Evolutionary conservation across 1,140 invertebrate genomes (phyloP).

Genomic region (Cotesia vestalis): DNA sequence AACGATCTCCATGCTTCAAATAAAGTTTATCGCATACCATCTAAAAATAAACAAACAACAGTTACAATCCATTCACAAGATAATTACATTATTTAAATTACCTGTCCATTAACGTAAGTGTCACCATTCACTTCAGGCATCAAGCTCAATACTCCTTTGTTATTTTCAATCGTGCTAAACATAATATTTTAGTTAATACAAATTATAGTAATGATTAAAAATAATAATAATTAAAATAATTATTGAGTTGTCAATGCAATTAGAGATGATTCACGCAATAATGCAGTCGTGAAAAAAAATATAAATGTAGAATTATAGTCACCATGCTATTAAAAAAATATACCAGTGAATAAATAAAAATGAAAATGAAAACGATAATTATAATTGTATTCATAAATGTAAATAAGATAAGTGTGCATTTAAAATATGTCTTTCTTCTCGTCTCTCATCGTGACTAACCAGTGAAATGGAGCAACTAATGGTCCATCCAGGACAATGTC

Average conservation of each 20-base stretch:
- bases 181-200: constrained; percentile 35
- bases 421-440: not conserved
- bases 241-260: not conserved
- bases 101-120: constrained; percentile 74
- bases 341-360: not conserved
- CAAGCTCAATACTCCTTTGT: constrained; percentile 61
- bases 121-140: constrained; percentile 67
- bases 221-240: no score
- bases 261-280: not conserved
- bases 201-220: not conserved
- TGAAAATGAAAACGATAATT: no score
- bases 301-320: constrained; percentile 4
- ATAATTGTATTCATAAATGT: no score
- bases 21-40: constrained; percentile 56
- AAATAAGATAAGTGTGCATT: not conserved
- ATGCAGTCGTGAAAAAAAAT: constrained; percentile 1
- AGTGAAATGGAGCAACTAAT: constrained; percentile 73
- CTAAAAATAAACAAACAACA: constrained; percentile 41
- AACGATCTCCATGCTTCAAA: constrained; percentile 72
- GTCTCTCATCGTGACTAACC: constrained; percentile 61
- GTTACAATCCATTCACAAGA: constrained; percentile 12
- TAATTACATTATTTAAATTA: constrained; percentile 49
- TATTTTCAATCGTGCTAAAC: constrained; percentile 62
- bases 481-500: constrained; percentile 74
- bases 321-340: not conserved